phyloP scores from a whole-genome alignment of 2,113 vertebrate species.

The Hippocampus comes region DNA sequence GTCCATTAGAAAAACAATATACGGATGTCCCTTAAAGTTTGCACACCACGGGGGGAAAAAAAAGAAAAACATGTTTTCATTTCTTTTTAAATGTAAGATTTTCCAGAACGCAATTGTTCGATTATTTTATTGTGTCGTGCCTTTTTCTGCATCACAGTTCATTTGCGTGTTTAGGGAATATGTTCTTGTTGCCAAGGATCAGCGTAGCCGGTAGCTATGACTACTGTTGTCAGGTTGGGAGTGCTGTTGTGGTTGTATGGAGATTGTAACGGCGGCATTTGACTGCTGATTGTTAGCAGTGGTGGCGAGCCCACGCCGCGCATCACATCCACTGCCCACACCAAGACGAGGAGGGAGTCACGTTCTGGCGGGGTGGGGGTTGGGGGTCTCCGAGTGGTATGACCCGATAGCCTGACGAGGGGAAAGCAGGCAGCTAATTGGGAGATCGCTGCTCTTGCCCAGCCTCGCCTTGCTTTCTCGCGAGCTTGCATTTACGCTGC shows the following conservation, averaged over 20 bases:
- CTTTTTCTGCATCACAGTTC: background rate
- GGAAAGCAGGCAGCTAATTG: constrained; percentile 51
- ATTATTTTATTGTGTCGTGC: constrained; percentile 1
- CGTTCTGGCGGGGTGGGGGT: constrained; percentile 50
- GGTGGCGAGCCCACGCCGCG: constrained; percentile 57
- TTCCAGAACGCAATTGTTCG: background rate
- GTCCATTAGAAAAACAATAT: no score
- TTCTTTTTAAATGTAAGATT: background rate
- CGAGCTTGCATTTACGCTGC: constrained; percentile 23
- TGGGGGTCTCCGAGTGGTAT: constrained; percentile 67
- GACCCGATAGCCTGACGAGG: constrained; percentile 66
- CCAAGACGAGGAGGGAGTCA: constrained; percentile 64
- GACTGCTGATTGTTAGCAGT: constrained; percentile 59
- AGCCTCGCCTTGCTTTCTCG: constrained; percentile 56
- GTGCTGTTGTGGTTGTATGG: constrained; percentile 48
- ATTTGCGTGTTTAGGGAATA: constrained; percentile 15
- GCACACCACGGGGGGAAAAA: no score
- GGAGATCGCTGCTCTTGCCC: constrained; percentile 62
- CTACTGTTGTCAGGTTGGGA: constrained; percentile 56
- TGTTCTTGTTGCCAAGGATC: constrained; percentile 29
- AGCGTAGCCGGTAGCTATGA: constrained; percentile 48
- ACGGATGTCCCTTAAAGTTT: no score
- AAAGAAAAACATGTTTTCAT: no score
- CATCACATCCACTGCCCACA: constrained; percentile 60
- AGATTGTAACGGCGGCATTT: constrained; percentile 59